phyloP scores from a whole-genome alignment of 2,888 invertebrate genomes.

The Seira ritae region DNA sequence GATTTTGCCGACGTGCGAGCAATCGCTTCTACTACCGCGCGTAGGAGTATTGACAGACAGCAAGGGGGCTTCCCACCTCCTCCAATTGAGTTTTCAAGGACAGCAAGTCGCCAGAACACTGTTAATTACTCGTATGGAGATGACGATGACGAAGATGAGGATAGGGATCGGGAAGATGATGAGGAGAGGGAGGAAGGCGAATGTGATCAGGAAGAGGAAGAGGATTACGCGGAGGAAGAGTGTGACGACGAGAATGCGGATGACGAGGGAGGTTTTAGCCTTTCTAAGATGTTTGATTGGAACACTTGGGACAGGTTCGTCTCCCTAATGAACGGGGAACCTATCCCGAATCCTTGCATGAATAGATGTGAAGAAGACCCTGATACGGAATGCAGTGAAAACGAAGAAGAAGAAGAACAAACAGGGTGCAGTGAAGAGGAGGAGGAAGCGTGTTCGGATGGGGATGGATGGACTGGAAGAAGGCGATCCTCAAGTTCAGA shows the following conservation, averaged over 20 bases:
- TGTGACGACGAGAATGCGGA: slow-evolving; percentile 10
- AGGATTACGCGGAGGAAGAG: background rate
- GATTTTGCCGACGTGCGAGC: background rate
- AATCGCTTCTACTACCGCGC: too few species aligned
- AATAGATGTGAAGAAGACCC: background rate
- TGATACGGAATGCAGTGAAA: background rate
- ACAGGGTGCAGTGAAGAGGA: background rate
- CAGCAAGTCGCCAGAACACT: background rate
- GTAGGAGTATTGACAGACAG: too few species aligned
- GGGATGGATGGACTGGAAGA: background rate
- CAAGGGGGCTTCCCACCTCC: background rate
- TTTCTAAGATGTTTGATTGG: background rate
- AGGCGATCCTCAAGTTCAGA: too few species aligned
- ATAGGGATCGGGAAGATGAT: background rate
- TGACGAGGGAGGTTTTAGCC: background rate
- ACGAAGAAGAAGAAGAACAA: too few species aligned
- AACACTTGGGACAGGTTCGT: slow-evolving; percentile 1
- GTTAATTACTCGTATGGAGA: background rate
- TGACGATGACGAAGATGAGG: slow-evolving; percentile 13
- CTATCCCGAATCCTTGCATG: background rate
- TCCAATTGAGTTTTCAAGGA: background rate
- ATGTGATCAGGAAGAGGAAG: too few species aligned
- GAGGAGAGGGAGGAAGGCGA: too few species aligned
- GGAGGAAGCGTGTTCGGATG: background rate
- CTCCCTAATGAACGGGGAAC: background rate